A percentile compares a stretch with the other conserved stretches of the same genome.
Conservation (phyloP, 1,140 invertebrate species). For the Trichonephila clavata region DNA sequence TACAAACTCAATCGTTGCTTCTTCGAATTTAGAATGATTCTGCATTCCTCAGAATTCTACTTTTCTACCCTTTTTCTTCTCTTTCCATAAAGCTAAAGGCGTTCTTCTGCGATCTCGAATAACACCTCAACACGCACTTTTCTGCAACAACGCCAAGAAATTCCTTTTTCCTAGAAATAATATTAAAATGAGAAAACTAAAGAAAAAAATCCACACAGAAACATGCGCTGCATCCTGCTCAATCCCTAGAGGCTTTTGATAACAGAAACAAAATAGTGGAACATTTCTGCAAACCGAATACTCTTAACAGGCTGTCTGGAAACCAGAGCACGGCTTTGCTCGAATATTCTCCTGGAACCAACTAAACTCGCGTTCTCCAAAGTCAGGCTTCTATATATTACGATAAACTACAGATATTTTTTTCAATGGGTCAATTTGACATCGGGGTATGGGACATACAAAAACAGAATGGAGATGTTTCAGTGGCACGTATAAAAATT, state of each 20-base stretch:
- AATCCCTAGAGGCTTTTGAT: neutral
- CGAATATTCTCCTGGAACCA: neutral
- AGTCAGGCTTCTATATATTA: neutral
- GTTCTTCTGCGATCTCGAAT: neutral
- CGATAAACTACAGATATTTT: neutral
- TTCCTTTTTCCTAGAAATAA: neutral
- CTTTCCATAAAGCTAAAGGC: neutral
- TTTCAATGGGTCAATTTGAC: neutral
- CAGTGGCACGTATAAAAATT: neutral
- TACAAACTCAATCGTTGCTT: neutral
- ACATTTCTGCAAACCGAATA: constrained; percentile 7
- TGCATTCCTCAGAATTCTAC: neutral
- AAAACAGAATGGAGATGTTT: neutral
- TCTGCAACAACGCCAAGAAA: neutral
- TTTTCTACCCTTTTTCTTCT: neutral
- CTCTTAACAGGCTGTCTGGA: neutral
- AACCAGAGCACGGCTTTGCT: neutral
- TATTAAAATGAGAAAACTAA: neutral
- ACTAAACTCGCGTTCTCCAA: neutral
- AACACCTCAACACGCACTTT: neutral
- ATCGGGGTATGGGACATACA: neutral
- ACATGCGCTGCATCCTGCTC: neutral
- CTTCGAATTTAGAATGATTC: neutral
- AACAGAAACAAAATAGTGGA: neutral
- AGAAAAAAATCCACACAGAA: neutral